Base-by-base conservation (phyloP, 2,797 vertebrate genomes). In the Iguana delicatissima region DNA sequence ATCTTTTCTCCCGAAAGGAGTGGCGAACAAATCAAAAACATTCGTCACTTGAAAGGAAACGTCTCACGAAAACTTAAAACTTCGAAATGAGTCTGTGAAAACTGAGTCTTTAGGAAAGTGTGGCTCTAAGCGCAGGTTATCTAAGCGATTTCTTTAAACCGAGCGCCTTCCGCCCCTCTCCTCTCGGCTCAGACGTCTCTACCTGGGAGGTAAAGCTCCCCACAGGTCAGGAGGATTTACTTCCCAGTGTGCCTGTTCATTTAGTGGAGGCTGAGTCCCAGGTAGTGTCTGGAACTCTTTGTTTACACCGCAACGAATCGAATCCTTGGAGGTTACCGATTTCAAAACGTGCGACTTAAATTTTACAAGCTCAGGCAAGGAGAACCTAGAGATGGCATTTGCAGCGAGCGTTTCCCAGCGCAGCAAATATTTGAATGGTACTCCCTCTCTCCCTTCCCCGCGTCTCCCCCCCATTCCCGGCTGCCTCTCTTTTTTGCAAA, bases 341-440 rank as follows among this genome's bases (percentile, higher is more conserved):
- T 95, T 96, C 64, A 73, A 96, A 97, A 97, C 97, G 94, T 96
- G 96, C 95, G 96, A 95, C 96, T 97, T 96, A 94, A 94, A 96
- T 96, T 96, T 97, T 96, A 95, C 96, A 96, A 95, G 96, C 93
- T 96, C 96, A 97, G 95, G 96, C 96, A 94, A 92, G 93, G 93
- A 95, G 95, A 95, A 96, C 96, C 96, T 92, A 96, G 96, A 94
- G 94, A 93, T 95, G 93, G 95, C 95, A 92, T 94, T 46, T 95
- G 92, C 95, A 95, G 91, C 95, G 95, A 69, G 26, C 95, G 96
- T 94, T 97, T 97, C 24, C 95, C 92, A 93, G 97, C 95, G 96
- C 95, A 97, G 97, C 96, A 97, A 97, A 97, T 96, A 96, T 97
- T 96, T 97, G 97, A 97, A 95, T 96, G 96, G 96, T 90, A 92